phyloP scores from a whole-genome alignment of 1,140 invertebrate species.

The Diploscapter pachys region DNA sequence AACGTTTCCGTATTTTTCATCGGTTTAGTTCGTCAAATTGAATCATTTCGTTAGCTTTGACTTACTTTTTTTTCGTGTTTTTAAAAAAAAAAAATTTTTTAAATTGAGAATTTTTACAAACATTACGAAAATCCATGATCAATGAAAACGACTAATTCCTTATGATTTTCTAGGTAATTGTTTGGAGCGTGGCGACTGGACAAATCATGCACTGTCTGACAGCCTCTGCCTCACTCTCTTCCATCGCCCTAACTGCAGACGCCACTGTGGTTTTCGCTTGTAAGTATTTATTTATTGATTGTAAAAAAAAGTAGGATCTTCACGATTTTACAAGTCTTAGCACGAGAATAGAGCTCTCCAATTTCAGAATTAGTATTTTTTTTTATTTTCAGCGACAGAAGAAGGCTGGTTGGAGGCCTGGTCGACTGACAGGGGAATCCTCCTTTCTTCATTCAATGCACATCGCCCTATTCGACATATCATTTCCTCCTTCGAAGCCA shows the following conservation, averaged over 20 bases:
- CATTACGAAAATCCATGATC: neutral
- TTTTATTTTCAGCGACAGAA: conserved; percentile 31
- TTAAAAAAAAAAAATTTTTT: no score
- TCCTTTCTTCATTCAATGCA: conserved; percentile 41
- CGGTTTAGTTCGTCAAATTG: neutral
- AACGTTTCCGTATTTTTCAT: neutral
- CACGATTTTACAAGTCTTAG: neutral
- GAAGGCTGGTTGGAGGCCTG: conserved; percentile 39
- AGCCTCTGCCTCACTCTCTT: conserved; percentile 22
- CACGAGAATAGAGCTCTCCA: neutral
- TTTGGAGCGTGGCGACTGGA: conserved; percentile 42
- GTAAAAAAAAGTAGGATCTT: neutral
- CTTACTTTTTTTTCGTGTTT: neutral
- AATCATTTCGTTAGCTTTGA: neutral
- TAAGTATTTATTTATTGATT: conserved; percentile 1
- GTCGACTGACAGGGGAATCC: conserved; percentile 33
- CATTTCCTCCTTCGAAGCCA: conserved; percentile 35
- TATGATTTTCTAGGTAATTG: conserved; percentile 17
- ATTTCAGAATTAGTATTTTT: no score
- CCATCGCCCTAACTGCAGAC: conserved; percentile 34
- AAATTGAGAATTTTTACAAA: neutral
- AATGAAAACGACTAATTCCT: neutral
- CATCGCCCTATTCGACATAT: conserved; percentile 36
- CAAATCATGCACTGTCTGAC: conserved; percentile 55
- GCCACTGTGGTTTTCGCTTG: conserved; percentile 37